Evolutionary conservation across 1,140 invertebrate species (phyloP), one percentile per base, ranked within the genome.

Genomic region (Globodera ellingtonae): DNA sequence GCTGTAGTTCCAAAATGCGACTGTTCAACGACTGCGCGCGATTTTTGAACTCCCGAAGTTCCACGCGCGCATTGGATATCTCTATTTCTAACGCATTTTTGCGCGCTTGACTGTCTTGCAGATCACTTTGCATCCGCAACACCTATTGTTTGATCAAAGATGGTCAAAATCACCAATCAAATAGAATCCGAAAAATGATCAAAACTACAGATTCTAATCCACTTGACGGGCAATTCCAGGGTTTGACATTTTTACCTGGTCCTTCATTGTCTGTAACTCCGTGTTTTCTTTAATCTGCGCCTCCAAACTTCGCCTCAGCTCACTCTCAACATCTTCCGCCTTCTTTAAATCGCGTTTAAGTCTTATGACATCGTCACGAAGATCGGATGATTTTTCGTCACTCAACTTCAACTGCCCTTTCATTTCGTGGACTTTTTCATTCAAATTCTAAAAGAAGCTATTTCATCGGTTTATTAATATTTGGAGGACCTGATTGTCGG

Each of bases 21-120:
- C 79, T 87, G 72, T 84, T 89, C 50, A 87, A 50, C 48, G 89
- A 88, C 59, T 82, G 76, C 18, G 82, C 67, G 24, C 87, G 83
- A 73, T 89, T 85, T 65, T 89, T 89, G 82, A 82, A 83, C 71
- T 89, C 87, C 15, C 88, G 81, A 65, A 89, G 59, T 78, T 89
- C 87, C 50, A 87, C 81, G 21, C 88, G 80, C 21, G 85, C 65
- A 56, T 65, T 83, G 47, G 84, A 62, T 10, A 89, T 67, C 71
- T 89, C 87, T 47, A 79, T 82, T 35, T 89, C 87, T 18, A 89
- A 67, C 44, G 84, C 83, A 56, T 84, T 79, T 75, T 81, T 88
- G 21, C 86, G 86, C 18, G 71, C 78, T 69, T 85, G 88, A 3
- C 78, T 79, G 21, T 52, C 78, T 56, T 70, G 87, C 48, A 89